Evolutionary conservation across 2,797 vertebrate species (phyloP).

Genomic region (Lemur catta): DNA sequence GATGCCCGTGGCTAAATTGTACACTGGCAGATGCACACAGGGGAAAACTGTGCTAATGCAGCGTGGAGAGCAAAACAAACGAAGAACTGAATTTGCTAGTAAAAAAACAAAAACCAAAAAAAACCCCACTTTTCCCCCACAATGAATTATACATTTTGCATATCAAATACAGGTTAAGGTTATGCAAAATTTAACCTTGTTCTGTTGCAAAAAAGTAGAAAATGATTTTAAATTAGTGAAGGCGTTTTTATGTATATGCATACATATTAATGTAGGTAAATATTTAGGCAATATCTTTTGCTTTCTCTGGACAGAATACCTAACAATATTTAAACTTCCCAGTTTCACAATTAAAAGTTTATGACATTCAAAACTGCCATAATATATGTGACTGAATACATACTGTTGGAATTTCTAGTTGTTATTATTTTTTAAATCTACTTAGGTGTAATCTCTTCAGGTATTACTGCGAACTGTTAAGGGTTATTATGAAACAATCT

Average conservation of each 20-base stretch:
- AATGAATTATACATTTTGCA: conserved; percentile 79
- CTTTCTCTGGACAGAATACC: background rate
- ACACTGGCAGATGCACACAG: conserved; percentile 87
- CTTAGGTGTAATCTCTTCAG: background rate
- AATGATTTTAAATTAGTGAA: conserved; percentile 25
- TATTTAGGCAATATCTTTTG: background rate
- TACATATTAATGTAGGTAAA: background rate
- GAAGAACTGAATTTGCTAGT: conserved; percentile 84
- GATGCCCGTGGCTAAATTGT: conserved; percentile 90
- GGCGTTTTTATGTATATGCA: background rate
- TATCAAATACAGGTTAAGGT: conserved; percentile 87
- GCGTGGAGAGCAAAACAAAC: conserved; percentile 92
- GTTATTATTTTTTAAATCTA: conserved; percentile 66
- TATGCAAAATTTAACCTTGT: conserved; percentile 42
- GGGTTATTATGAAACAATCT: conserved; percentile 1
- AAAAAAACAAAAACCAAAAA: conserved; percentile 4
- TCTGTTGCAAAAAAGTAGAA: conserved; percentile 37
- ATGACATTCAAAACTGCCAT: conserved; percentile 67
- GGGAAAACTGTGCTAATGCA: conserved; percentile 89
- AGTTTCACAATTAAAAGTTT: conserved; percentile 68
- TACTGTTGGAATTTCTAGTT: conserved; percentile 49
- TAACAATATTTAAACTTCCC: conserved; percentile 7
- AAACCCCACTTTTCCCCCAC: background rate
- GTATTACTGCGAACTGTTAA: conserved; percentile 38
- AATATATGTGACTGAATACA: conserved; percentile 64